These are phyloP conservation scores for Anisognathus igniventris DNA, from an alignment of 2,797 vertebrate genomes.

Conservation along the genomic window DNA sequence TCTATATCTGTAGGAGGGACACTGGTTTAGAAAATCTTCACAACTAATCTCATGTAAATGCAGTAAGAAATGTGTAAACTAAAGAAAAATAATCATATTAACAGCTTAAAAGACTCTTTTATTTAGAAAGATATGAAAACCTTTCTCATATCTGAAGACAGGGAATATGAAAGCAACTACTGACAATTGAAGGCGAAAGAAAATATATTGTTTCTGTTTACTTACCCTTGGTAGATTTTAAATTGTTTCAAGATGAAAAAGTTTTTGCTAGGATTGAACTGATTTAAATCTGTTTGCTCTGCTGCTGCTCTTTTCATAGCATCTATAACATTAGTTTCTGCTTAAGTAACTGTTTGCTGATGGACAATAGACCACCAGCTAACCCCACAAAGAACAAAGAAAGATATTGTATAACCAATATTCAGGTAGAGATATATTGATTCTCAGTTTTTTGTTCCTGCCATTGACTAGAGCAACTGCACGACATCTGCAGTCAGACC, in stretches of 20 bases:
- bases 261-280: conserved; percentile 10
- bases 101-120: background rate
- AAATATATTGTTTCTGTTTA: conserved; percentile 19
- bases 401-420: conserved; percentile 21
- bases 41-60: background rate
- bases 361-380: conserved; percentile 17
- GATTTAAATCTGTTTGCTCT: conserved; percentile 45
- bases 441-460: background rate
- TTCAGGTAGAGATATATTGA: background rate
- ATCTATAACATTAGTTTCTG: conserved; percentile 22
- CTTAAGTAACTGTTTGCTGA: conserved; percentile 20
- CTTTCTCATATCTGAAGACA: background rate
- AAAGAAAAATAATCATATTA: background rate
- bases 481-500: background rate
- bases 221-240: conserved; percentile 26
- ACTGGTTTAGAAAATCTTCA: background rate
- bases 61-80: background rate
- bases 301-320: conserved; percentile 9
- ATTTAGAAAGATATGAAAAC: background rate
- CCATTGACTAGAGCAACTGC: background rate
- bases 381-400: conserved; percentile 25
- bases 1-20: background rate
- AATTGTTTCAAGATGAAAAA: conserved; percentile 37
- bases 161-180: background rate
- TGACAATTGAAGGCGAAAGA: conserved; percentile 15